phyloP scores from a whole-genome alignment of 2,797 vertebrate species.

The Leptoclinus maculatus region DNA sequence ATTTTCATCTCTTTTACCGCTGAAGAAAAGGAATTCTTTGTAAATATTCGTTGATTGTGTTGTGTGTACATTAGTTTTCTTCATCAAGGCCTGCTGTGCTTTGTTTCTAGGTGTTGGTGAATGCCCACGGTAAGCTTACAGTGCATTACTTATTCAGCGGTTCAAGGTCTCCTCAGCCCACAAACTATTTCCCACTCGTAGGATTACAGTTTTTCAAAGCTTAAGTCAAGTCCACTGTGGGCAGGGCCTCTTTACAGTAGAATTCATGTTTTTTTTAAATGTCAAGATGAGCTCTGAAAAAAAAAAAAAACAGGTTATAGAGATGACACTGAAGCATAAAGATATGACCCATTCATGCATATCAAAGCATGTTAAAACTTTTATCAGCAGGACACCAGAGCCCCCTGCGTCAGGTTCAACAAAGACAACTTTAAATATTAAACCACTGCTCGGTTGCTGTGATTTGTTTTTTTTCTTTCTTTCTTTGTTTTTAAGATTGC shows the following conservation, averaged over 20 bases:
- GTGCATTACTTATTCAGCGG: conserved; percentile 35
- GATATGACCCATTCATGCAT: conserved; percentile 72
- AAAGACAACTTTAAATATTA: conserved; percentile 50
- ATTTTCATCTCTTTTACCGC: not conserved
- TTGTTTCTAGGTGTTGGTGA: conserved; percentile 7
- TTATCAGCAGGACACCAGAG: conserved; percentile 69
- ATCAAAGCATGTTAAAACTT: conserved; percentile 74
- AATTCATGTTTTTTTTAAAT: not conserved
- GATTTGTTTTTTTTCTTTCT: not conserved
- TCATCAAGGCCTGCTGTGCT: not conserved
- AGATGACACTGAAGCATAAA: conserved; percentile 53
- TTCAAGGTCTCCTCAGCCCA: conserved; percentile 41
- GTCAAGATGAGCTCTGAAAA: conserved; percentile 24
- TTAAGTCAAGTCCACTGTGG: conserved; percentile 38
- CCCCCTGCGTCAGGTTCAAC: conserved; percentile 55
- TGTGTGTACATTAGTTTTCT: not conserved
- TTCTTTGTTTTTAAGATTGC: conserved; percentile 43
- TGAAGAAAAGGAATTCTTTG: not conserved
- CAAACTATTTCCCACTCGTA: conserved; percentile 42
- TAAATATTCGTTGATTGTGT: not conserved
- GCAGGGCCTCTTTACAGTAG: conserved; percentile 21
- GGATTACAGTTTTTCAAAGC: conserved; percentile 59
- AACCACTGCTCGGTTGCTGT: conserved; percentile 52
- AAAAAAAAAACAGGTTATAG: conserved; percentile 11
- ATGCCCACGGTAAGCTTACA: conserved; percentile 7